Evolutionary conservation across 1,140 invertebrate genomes (phyloP).

Genomic region (Antheraea mylitta): DNA sequence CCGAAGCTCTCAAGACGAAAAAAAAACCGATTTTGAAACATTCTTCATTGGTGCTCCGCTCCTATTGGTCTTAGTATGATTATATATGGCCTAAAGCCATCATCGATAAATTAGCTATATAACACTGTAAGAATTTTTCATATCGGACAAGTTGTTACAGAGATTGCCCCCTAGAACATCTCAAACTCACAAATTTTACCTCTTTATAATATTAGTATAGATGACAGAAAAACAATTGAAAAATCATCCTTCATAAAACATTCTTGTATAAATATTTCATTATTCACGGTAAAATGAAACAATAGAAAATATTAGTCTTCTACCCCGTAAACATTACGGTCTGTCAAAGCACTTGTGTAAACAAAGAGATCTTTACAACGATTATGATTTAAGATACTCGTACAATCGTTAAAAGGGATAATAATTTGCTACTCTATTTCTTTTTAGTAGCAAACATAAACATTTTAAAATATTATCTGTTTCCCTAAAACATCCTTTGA

Average conservation of each 20-base stretch:
- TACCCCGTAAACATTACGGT: neutral
- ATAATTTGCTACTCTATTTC: neutral
- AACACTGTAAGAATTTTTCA: no score
- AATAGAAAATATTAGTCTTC: neutral
- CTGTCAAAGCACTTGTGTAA: neutral
- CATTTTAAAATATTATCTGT: no score
- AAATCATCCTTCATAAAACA: neutral
- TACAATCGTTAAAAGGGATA: neutral
- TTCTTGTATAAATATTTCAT: neutral
- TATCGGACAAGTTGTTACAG: no score
- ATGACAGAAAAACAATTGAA: no score
- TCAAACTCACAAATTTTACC: neutral
- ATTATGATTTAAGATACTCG: neutral
- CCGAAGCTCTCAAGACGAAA: no score
- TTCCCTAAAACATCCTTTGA: no score
- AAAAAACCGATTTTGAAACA: no score
- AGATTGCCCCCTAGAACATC: neutral
- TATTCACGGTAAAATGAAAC: neutral
- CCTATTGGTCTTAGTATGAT: no score
- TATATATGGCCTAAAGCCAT: no score
- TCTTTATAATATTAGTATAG: no score
- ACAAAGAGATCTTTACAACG: neutral
- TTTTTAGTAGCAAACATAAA: slow-evolving; percentile 5
- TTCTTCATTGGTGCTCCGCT: no score
- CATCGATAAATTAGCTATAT: no score